Evolutionary conservation across 2,888 invertebrate species (phyloP), one percentile per base, ranked within the genome.

Genomic region (Xanthia icteritia): DNA sequence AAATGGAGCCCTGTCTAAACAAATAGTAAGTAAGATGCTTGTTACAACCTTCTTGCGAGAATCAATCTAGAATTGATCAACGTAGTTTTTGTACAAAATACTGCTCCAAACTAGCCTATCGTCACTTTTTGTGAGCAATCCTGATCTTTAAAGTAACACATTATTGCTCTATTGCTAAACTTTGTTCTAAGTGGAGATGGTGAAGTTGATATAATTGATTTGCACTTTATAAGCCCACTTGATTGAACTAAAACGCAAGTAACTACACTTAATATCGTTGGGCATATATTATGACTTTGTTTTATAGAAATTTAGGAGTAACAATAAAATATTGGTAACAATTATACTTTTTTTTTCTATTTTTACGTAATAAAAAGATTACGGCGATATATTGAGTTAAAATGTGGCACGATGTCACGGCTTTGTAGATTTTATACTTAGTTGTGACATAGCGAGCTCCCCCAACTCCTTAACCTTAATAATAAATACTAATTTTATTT

Each of bases 11-110:
- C 42, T 45, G 39, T 39, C 20, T 48, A 45, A 17, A 61, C 23
- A 39, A 42, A 31, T 36, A 65, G n/a, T 39, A 45, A 68, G 56
- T 51, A 48, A 73, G 56, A 61, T 15, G 64, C 64, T 65, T 61
- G 73, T 68, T 56, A 61, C 51, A 73, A 31, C 64, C 82, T 68
- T 76, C 69, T 86, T 77, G 77, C 86, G 20, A 77, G 73, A 83
- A 82, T 83, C 74, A 83, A 83, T 83, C 77, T 86, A 72, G 58
- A 77, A 69, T 86, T 77, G 56, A 74, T 83, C 56, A 86, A 75
- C 70, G 17, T 9, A 9, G 86, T 83, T 86, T 86, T 86, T 86
- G 72, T 54, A 39, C 56, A 54, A 74, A 80, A 74, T 39, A 81
- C 75, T 71, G 23, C 9, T n/a, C 81, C 63, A 60, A 60, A 67